These are phyloP conservation scores for Azorinus chamasolen DNA, from an alignment of 2,888 invertebrate species.

Conservation along the genomic window DNA sequence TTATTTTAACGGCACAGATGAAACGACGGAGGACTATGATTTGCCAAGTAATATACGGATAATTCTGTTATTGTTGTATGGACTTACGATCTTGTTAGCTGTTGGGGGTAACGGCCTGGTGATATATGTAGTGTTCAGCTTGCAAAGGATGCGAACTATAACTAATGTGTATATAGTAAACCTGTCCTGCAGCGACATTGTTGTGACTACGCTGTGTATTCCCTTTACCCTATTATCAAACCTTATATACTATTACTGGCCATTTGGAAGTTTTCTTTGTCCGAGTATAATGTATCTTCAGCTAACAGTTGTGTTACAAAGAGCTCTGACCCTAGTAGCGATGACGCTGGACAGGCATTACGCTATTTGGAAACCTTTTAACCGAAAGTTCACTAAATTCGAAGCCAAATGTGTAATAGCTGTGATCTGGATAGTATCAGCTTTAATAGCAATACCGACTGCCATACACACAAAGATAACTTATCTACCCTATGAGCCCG, in stretches of 20 bases:
- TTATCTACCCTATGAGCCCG: constrained; percentile 46
- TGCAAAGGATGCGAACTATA: constrained; percentile 92
- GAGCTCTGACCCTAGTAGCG: constrained; percentile 96
- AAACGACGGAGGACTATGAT: constrained; percentile 28
- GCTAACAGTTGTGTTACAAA: constrained; percentile 88
- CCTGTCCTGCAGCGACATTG: constrained; percentile 86
- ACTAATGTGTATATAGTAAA: constrained; percentile 90
- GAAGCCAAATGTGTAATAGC: constrained; percentile 91
- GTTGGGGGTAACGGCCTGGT: constrained; percentile 89
- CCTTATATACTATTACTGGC: constrained; percentile 91
- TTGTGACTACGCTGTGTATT: constrained; percentile 86
- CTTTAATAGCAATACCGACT: constrained; percentile 93
- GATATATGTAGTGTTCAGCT: constrained; percentile 91
- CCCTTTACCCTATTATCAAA: constrained; percentile 90
- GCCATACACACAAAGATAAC: constrained; percentile 90
- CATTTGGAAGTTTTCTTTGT: constrained; percentile 94
- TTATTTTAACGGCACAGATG: constrained; percentile 2
- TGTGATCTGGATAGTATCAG: constrained; percentile 92
- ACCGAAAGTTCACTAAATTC: constrained; percentile 92
- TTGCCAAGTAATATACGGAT: constrained; percentile 45
- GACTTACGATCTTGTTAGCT: constrained; percentile 86
- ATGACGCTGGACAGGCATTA: constrained; percentile 96
- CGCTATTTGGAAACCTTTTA: constrained; percentile 95
- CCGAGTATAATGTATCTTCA: constrained; percentile 94
- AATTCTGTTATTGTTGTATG: constrained; percentile 86